Evolutionary conservation across 2,797 vertebrate genomes (phyloP).

Genomic region (Apogon hyalosoma): DNA sequence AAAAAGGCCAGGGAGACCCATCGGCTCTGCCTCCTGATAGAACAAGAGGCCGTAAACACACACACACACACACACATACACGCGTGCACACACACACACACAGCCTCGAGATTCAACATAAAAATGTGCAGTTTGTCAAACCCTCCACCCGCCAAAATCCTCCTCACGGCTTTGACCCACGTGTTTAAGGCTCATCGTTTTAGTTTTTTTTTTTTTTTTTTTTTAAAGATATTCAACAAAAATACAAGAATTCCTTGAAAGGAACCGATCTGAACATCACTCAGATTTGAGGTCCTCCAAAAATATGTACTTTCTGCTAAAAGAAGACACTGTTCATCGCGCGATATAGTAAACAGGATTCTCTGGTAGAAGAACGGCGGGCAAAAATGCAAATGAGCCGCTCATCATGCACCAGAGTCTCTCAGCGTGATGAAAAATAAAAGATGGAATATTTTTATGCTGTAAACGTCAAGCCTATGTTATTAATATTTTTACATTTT

Average conservation of each 20-base stretch:
- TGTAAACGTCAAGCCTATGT: neutral
- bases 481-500: slow-evolving; percentile 1
- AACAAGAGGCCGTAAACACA: neutral
- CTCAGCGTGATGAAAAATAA: neutral
- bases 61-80: neutral
- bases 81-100: slow-evolving; percentile 3
- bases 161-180: slow-evolving; percentile 15
- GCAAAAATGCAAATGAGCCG: slow-evolving; percentile 16
- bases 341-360: neutral
- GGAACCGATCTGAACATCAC: slow-evolving; percentile 1
- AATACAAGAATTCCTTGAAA: slow-evolving; percentile 2
- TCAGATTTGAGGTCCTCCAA: slow-evolving; percentile 5
- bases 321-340: neutral
- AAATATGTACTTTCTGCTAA: neutral
- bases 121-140: slow-evolving; percentile 23
- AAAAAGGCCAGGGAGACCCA: slow-evolving; percentile 15
- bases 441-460: neutral
- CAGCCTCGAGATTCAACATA: slow-evolving; percentile 3
- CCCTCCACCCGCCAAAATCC: neutral
- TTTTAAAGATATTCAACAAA: neutral
- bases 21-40: slow-evolving; percentile 17
- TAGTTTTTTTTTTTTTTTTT: neutral
- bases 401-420: slow-evolving; percentile 6
- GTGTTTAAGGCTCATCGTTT: slow-evolving; percentile 34
- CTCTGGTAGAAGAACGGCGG: neutral